These are phyloP conservation scores for Fopius arisanus DNA, from an alignment of 1,140 invertebrate species.

Conservation along the genomic window DNA sequence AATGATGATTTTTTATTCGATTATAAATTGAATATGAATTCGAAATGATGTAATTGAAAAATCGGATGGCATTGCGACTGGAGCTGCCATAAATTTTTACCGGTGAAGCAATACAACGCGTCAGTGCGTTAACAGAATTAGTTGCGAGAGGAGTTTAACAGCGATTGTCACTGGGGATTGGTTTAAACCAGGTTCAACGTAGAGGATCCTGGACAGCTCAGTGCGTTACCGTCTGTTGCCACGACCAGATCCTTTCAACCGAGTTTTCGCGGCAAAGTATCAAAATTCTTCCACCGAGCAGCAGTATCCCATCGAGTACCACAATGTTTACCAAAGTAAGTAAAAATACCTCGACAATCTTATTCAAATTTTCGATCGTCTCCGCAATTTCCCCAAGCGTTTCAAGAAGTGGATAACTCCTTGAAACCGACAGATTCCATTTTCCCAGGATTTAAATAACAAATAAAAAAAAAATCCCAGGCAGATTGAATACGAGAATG, in stretches of 20 bases:
- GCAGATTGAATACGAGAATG: neutral
- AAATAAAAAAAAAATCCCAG: too few relatives aligned
- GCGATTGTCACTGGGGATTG: neutral
- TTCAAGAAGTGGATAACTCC: too few relatives aligned
- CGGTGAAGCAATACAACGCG: neutral
- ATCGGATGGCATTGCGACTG: too few relatives aligned
- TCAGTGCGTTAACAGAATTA: slow-evolving; percentile 52
- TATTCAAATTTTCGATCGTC: neutral
- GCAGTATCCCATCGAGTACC: neutral
- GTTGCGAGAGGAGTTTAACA: slow-evolving; percentile 40
- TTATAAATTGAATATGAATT: too few relatives aligned
- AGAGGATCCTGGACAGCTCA: neutral
- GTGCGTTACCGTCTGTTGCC: neutral
- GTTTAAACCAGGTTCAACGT: neutral
- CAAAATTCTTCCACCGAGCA: neutral
- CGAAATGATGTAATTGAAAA: too few relatives aligned
- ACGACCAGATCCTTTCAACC: neutral
- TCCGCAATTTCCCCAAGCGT: neutral
- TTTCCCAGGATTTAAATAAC: too few relatives aligned
- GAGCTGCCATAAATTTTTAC: too few relatives aligned
- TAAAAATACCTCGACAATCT: neutral
- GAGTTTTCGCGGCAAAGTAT: neutral
- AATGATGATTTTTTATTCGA: too few relatives aligned
- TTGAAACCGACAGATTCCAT: too few relatives aligned
- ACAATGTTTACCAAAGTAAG: slow-evolving; percentile 8